Base-by-base conservation (phyloP, 2,888 invertebrate species). In the Xestia sexstrigata region DNA sequence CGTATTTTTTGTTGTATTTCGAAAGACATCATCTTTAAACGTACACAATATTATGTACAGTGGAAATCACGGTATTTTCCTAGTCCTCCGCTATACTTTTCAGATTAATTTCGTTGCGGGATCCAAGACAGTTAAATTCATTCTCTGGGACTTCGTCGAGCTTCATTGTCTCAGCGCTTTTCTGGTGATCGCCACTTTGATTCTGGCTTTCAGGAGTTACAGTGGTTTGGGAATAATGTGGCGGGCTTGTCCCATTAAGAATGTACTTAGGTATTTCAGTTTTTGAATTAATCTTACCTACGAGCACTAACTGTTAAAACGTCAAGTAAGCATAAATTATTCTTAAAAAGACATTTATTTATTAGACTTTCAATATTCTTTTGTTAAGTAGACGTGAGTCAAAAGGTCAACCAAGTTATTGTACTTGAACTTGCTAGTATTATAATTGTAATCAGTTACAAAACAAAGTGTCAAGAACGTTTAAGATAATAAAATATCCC, bases 341-440 rank as follows among this genome's bases (percentile, higher is more conserved):
- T 26, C 26, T 47, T 58, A 23, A 76, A 35, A 76, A 26, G 0
- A 47, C n/a, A 13, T 9, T 47, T 15, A 35, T 35, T 77, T 42
- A 49, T 3, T 30, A 7, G 30, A 42, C 4, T 39, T 49, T 9
- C 15, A 35, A 30, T 35, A 45, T 49, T 78, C n/a, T 39, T 47
- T 39, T n/a, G 3, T 7, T 35, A 35, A 45, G 42, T 45, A 67
- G 23, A 26, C 39, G 23, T 7, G 47, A 55, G 47, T 66, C 52
- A 72, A 52, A 39, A 72, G 66, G 79, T 63, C 70, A 68, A 8
- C 15, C 6, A 30, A 62, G 63, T 20, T 73, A 69, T 35, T 71
- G 52, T 52, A 60, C 75, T 71, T 82, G 75, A 79, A 65, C 81
- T 84, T 84, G 71, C 9, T 45, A 84, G 30, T 26, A 65, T 39